Percentiles rank a stretch among this genome's conserved stretches.
phyloP scores from a whole-genome alignment of 2,888 invertebrate genomes.

The Anoplius nigerrimus region DNA sequence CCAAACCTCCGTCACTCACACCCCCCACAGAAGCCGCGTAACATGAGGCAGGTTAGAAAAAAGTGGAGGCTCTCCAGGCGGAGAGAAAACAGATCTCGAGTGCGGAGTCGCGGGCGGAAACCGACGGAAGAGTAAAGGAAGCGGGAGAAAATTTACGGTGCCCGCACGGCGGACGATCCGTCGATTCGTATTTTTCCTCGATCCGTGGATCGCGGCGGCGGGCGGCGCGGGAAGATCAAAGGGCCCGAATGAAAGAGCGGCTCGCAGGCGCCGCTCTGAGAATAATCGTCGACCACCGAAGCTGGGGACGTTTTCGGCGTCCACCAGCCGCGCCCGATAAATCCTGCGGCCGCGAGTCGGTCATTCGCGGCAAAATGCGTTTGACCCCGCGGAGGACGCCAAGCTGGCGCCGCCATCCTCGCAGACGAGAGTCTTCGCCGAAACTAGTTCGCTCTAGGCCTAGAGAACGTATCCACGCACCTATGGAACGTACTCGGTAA shows the following conservation, averaged over 20 bases:
- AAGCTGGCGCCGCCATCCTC: no score
- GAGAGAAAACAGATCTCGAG: background rate
- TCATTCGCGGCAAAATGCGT: background rate
- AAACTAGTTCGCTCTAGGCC: no score
- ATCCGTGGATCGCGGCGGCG: background rate
- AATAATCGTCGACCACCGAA: slow-evolving; percentile 2
- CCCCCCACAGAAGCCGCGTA: no score
- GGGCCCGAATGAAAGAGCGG: background rate
- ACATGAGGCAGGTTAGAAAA: no score
- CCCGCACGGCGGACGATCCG: background rate
- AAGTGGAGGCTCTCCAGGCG: no score
- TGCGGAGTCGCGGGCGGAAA: slow-evolving; percentile 20
- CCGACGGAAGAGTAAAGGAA: background rate
- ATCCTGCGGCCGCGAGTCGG: background rate
- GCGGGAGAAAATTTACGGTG: background rate
- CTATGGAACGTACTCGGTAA: no score
- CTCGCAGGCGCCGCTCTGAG: background rate
- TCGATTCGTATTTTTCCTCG: slow-evolving; percentile 1
- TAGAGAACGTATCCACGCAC: no score
- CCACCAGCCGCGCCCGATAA: slow-evolving; percentile 5
- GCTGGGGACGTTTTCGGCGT: background rate
- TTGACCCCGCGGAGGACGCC: no score
- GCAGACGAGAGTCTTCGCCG: no score
- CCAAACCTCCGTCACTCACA: no score
- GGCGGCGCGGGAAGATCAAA: slow-evolving; percentile 1